Percentiles rank a stretch among this genome's conserved stretches.
Conservation (phyloP, 2,888 invertebrate genomes). For the Heliconius hortense region DNA sequence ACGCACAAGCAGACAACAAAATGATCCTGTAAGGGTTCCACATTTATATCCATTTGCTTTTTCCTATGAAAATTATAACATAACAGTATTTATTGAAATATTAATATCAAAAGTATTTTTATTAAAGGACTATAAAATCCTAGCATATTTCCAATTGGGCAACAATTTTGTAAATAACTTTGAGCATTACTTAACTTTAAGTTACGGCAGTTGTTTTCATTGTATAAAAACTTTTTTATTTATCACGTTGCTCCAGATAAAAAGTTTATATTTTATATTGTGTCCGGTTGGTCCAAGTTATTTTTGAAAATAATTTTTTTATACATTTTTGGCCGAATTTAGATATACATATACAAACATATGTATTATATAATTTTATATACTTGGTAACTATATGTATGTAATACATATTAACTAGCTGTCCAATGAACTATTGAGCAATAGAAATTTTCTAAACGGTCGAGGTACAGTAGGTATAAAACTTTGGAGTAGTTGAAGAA, state of each 20-base stretch:
- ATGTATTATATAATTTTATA: too few species aligned
- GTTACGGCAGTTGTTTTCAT: constrained; percentile 43
- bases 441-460: too few species aligned
- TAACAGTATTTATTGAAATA: background rate
- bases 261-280: constrained; percentile 35
- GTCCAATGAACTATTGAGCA: too few species aligned
- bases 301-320: background rate
- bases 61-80: background rate
- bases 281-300: constrained; percentile 12
- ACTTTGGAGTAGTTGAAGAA: too few species aligned
- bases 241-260: constrained; percentile 37
- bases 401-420: too few species aligned
- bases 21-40: too few species aligned
- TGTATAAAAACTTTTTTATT: constrained; percentile 40
- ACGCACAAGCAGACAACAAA: too few species aligned
- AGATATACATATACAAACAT: too few species aligned
- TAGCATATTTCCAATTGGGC: constrained; percentile 41
- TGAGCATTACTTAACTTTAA: constrained; percentile 37
- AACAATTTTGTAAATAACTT: constrained; percentile 39
- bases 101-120: constrained; percentile 11
- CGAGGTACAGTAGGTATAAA: too few species aligned
- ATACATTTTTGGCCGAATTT: background rate
- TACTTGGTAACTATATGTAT: too few species aligned
- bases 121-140: constrained; percentile 31
- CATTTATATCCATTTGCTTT: too few species aligned